Conservation (phyloP, 1,140 invertebrate species). For the Lordiphosa clarofinis region DNA sequence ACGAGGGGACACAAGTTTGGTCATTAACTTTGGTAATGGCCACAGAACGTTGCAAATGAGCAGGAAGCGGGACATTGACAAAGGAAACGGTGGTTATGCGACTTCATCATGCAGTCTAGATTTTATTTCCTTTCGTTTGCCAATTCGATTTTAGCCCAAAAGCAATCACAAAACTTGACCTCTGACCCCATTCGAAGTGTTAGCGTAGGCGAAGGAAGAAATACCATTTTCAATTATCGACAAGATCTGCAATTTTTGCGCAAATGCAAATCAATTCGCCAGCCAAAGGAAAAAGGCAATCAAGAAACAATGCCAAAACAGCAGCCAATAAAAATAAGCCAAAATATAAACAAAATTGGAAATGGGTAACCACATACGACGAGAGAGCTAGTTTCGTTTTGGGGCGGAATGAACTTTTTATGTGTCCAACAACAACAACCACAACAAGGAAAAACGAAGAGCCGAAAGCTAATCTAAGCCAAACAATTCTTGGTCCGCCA, state of each 20-base stretch:
- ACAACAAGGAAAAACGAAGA: constrained; percentile 9
- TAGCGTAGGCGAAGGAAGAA: not conserved
- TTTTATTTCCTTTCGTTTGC: no score
- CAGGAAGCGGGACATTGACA: constrained; percentile 15
- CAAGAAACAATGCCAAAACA: constrained; percentile 57
- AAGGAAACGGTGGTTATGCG: not conserved
- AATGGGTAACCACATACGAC: constrained; percentile 43
- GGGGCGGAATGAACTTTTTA: constrained; percentile 60
- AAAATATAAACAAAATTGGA: constrained; percentile 68
- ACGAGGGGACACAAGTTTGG: constrained; percentile 32
- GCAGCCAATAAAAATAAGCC: constrained; percentile 63
- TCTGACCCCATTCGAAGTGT: not conserved
- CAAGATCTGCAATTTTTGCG: constrained; percentile 45
- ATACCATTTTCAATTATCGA: constrained; percentile 66
- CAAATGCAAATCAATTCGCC: constrained; percentile 54
- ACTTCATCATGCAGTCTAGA: not conserved
- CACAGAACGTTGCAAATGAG: no score
- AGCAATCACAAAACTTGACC: not conserved
- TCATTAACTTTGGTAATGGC: constrained; percentile 47
- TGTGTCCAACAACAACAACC: constrained; percentile 29
- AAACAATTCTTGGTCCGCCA: constrained; percentile 58
- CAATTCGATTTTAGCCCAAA: no score
- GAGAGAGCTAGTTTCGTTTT: not conserved
- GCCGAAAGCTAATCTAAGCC: constrained; percentile 14
- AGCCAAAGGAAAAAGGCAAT: constrained; percentile 29